Evolutionary conservation across 92 coral and sea anemone genomes (phyloP), one percentile per base, ranked within the genome.

Genomic region (Actinernus sp.): DNA sequence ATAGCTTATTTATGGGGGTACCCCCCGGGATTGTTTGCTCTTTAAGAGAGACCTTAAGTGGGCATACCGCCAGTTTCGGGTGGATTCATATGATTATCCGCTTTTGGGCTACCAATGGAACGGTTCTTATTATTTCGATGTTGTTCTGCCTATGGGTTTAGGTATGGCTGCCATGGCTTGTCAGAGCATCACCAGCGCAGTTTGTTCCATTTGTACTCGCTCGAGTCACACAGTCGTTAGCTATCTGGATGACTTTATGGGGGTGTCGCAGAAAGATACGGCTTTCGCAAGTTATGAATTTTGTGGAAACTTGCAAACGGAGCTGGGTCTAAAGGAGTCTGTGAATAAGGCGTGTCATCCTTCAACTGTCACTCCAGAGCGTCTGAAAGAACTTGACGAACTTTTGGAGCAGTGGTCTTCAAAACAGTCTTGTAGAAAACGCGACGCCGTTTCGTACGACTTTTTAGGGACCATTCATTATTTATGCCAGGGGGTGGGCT

Each of bases 241-340:
- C 56, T 76, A 76, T 65, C 49, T 76, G 45, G 83, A 76, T 46
- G 83, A 76, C 30, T 76, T 65, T 65, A 62, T 62, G 7, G 63
- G 63, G 0, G 72, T 73, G 12, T 38, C 34, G 14, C 20, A 39
- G 0, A 6, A 49, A 1, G 4, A 9, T 31, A 17, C 28, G 0
- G 61, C 71, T 11, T 13, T 19, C 3, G 13, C 24, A 4, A 50
- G 18, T 18, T 63, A 32, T 47, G 21, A 52, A 21, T 40, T 31
- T 7, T 45, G 30, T 0, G 55, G 50, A 8, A 30, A 31, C 1
- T 50, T 76, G 2, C 46, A 64, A 30, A 0, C 49, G 11, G 11
- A 28, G 2, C 83, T 76, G 25, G 83, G 68, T 31, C 61, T 63
- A 1, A 10, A 55, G 45, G 68, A 76, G 38, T 76, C 83, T 26